Conservation (phyloP, 1,140 invertebrate genomes). For the Octopus sinensis region DNA sequence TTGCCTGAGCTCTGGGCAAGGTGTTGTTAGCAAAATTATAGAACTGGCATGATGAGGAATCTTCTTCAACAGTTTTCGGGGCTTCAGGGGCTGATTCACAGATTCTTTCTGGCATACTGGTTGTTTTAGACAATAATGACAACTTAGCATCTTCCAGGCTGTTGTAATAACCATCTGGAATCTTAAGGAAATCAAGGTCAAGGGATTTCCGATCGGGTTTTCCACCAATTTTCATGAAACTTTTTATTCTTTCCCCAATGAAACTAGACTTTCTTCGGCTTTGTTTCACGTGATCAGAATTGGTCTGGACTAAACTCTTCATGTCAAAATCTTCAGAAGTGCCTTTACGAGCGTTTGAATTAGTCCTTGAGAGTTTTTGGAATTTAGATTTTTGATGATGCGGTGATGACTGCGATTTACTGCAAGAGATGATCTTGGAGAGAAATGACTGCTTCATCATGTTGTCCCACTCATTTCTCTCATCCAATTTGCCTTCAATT, state of each 20-base stretch:
- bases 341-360: background rate
- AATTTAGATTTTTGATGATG: conserved; percentile 36
- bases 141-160: conserved; percentile 9
- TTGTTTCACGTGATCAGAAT: background rate
- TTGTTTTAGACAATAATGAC: conserved; percentile 24
- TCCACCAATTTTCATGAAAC: conserved; percentile 30
- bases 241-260: conserved; percentile 46
- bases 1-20: conserved; percentile 41
- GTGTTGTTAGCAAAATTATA: conserved; percentile 48
- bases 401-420: conserved; percentile 45
- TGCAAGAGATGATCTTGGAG: conserved; percentile 48
- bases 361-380: background rate
- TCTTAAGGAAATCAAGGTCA: conserved; percentile 42
- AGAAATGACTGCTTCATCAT: conserved; percentile 38
- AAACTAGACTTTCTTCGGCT: conserved; percentile 43
- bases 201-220: conserved; percentile 44
- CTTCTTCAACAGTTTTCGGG: conserved; percentile 25
- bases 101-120: conserved; percentile 37
- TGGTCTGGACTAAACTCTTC: background rate
- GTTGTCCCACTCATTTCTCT: conserved; percentile 40
- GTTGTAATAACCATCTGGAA: background rate
- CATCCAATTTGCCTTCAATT: conserved; percentile 45
- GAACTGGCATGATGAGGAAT: conserved; percentile 31
- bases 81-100: conserved; percentile 26
- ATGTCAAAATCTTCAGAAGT: background rate